Percentiles rank a stretch among this genome's conserved stretches.
These are phyloP conservation scores for Malacoraja senta DNA, from an alignment of 2,797 vertebrate genomes.

Conservation along the genomic window DNA sequence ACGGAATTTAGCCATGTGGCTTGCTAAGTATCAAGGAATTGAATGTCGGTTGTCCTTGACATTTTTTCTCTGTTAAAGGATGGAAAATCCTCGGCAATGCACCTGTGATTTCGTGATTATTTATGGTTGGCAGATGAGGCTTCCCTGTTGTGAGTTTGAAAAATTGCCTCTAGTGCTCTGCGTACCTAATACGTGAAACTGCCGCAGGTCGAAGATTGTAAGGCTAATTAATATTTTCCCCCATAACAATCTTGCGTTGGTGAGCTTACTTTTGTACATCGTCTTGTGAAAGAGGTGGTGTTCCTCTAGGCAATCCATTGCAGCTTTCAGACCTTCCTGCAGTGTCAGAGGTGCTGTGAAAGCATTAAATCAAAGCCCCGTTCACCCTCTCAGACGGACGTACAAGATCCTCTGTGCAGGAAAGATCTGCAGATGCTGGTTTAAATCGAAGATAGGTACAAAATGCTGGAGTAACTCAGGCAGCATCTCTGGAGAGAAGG, in stretches of 20 bases:
- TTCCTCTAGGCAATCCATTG: neutral
- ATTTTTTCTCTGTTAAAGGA: neutral
- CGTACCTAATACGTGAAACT: neutral
- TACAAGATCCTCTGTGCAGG: neutral
- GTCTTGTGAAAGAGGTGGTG: neutral
- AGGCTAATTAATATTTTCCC: neutral
- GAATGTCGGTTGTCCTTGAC: neutral
- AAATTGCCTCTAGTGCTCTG: neutral
- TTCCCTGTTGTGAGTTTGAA: neutral
- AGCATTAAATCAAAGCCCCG: neutral
- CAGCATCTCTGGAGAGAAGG: too few species aligned
- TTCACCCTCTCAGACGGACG: neutral
- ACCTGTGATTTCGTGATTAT: neutral
- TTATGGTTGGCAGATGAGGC: neutral
- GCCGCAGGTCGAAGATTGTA: neutral
- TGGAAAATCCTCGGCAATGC: neutral
- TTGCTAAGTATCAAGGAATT: neutral
- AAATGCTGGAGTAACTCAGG: too few species aligned
- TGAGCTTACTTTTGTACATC: neutral
- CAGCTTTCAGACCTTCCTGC: neutral
- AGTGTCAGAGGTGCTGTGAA: neutral
- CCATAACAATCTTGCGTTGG: neutral
- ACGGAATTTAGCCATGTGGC: neutral
- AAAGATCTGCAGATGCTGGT: too few species aligned
- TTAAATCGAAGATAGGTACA: too few species aligned